Evolutionary conservation across 2,888 invertebrate species (phyloP), one percentile per base, ranked within the genome.

Genomic region (Bhutanitis thaidina): DNA sequence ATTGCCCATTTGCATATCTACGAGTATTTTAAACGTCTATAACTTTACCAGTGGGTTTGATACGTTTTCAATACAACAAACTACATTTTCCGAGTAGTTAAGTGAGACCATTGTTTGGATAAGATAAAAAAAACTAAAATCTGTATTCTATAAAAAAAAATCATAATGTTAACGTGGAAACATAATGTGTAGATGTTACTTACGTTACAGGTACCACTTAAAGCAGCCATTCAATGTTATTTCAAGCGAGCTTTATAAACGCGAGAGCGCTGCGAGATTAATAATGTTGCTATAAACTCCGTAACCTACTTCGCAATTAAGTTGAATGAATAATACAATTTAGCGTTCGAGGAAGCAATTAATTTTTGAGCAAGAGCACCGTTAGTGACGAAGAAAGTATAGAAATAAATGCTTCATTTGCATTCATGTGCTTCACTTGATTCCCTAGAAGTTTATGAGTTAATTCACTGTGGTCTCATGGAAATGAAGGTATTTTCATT

Each of bases 241-340:
- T 65, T 60, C 59, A 58, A 56, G 56, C 56, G 54, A 54, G 56
- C 57, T 63, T 55, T 56, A 59, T 61, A 62, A 62, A 61, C 61
- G 60, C 65, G 64, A 65, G 66, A 70, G 66, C 70, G 71, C 47
- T 66, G 60, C 65, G 60, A 75, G 76, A 79, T 83, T 80, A 80
- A 80, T 80, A 80, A 81, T 78, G 70, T 70, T 61, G 64, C 70
- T 63, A 80, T 77, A 78, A 80, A 80, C 70, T 77, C 74, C 73
- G 77, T 80, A 78, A 84, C 77, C 70, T 71, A 71, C 76, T 73
- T 69, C 58, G 73, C 82, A 81, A 83, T 82, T 80, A 82, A 81
- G 76, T 77, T 76, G 74, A 79, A 83, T 76, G 77, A 75, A 74
- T 52, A 52, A 77, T 52, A 52, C 46, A 79, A 79, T 78, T 78